Base-by-base conservation (phyloP, 2,797 vertebrate genomes). In the Melanotaenia maccullochi region DNA sequence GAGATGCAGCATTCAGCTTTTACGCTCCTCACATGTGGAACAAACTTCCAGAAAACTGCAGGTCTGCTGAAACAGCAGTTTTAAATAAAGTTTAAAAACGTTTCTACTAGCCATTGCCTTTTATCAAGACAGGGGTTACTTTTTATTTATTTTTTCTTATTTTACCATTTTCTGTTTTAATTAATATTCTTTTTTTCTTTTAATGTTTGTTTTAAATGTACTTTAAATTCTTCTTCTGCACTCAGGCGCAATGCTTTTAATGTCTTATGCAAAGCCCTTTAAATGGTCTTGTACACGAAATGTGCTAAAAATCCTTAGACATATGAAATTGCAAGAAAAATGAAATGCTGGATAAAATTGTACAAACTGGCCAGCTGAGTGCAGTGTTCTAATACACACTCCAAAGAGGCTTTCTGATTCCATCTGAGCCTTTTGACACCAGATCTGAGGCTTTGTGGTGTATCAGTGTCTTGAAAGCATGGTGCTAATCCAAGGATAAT, bases 401-500 rank as follows among this genome's bases (percentile, higher is more conserved):
- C 0, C 5, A 44, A 47, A 33, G 32, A 61, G 14, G 25, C 14
- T 18, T 57, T 20, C 42, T 72, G 68, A 76, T 79, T 76, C 58
- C 60, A 70, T 78, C 70, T 65, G 60, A 75, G 32, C 60, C 25
- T 59, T 49, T 66, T 58, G 57, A 74, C 57, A 80, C 44, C 66
- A 81, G 75, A 86, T 84, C 77, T 63, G 65, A 76, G 18, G 65
- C 30, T 66, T 9, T 59, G 63, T 38, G 9, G 32, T 71, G 66
- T 47, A 12, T 62, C 62, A 44, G 60, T 22, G 60, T 65, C 68
- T 72, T 55, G 68, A 66, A 42, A 57, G 60, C 61, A 49, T 61
- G 69, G 64, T 76, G 85, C 60, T 87, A 83, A 85, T 84, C 80
- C 82, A 73, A 69, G 61, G 65, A 86, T 84, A 74, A 85, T 81